Base-by-base conservation (phyloP, 2,888 invertebrate genomes). In the Hirtodrosophila cameraria region DNA sequence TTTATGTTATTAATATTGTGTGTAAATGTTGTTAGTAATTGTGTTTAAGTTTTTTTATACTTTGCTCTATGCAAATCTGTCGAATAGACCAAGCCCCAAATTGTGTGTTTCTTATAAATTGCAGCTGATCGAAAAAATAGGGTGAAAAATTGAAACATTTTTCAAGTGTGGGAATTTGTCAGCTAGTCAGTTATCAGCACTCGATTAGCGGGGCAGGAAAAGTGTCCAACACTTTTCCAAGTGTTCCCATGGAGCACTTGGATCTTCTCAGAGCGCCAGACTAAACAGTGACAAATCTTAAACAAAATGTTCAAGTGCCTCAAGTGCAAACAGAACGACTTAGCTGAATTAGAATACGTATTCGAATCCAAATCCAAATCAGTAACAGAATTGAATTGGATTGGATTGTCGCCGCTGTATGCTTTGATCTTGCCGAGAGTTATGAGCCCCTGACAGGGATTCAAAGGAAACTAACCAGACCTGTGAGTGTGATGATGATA, bases 211-310 rank as follows among this genome's bases (percentile, higher is more conserved):
- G 28, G 7, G 28, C 16, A 15, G 16, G 31, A 12, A 55, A 31
- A 39, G 45, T 46, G 38, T 18, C 33, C 13, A 49, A 53, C 36
- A 53, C 45, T 11, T 39, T 33, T 33, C 28, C 25, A 25, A 39
- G 38, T 35, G 11, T 45, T 49, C 43, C 20, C 5, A 20, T 20
- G 5, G 5, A 20, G 5, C 18, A 3, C 18, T 20, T 3, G 18
- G n/a, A n/a, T n/a, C n/a, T 20, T 20, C 18, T 20, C 18, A 20
- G 23, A 11, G 4, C 12, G 27, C 57, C 35, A 73, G 76, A 63
- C 79, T 65, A 64, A 79, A 75, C 61, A 78, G 66, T 75, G 82
- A 74, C 76, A 79, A 67, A 67, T 66, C 53, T 9, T n/a, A n/a
- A 48, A 58, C 28, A 16, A 23, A 43, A 55, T 12, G 46, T 46